Conservation (phyloP, 2,113 vertebrate genomes). For the Leptodactylus fuscus region DNA sequence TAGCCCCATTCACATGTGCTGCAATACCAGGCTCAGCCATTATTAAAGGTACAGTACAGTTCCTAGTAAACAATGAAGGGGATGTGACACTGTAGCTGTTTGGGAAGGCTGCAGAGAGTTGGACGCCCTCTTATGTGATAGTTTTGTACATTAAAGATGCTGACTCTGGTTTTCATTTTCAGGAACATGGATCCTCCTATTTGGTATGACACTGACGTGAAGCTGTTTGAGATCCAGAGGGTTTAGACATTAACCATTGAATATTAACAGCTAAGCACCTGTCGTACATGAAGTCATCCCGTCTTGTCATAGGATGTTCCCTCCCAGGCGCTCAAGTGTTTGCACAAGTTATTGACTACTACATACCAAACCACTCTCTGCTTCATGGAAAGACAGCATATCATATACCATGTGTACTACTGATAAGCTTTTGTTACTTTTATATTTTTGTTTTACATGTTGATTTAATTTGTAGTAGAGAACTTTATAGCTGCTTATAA, state of each 20-base stretch:
- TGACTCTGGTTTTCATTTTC: slow-evolving; percentile 58
- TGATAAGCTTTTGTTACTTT: neutral
- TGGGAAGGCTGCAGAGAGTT: too few relatives aligned
- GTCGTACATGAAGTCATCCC: neutral
- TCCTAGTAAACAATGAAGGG: too few relatives aligned
- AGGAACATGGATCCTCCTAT: slow-evolving; percentile 98
- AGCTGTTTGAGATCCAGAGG: slow-evolving; percentile 97
- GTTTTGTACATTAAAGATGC: neutral
- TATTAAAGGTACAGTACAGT: too few relatives aligned
- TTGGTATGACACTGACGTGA: slow-evolving; percentile 98
- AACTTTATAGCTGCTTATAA: neutral
- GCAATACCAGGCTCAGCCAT: too few relatives aligned
- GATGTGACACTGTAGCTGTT: too few relatives aligned
- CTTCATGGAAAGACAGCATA: neutral
- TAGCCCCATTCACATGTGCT: too few relatives aligned
- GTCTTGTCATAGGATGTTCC: slow-evolving; percentile 8
- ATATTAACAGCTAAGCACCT: neutral
- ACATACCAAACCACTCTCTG: neutral
- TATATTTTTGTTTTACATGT: neutral
- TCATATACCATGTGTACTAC: neutral
- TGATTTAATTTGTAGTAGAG: neutral
- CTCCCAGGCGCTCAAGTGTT: neutral
- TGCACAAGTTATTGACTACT: slow-evolving; percentile 21
- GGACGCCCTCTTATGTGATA: too few relatives aligned
- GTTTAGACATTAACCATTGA: slow-evolving; percentile 75